Evolutionary conservation across 2,113 vertebrate genomes (phyloP), one percentile per base, ranked within the genome.

Genomic region (Lamprotornis superbus): DNA sequence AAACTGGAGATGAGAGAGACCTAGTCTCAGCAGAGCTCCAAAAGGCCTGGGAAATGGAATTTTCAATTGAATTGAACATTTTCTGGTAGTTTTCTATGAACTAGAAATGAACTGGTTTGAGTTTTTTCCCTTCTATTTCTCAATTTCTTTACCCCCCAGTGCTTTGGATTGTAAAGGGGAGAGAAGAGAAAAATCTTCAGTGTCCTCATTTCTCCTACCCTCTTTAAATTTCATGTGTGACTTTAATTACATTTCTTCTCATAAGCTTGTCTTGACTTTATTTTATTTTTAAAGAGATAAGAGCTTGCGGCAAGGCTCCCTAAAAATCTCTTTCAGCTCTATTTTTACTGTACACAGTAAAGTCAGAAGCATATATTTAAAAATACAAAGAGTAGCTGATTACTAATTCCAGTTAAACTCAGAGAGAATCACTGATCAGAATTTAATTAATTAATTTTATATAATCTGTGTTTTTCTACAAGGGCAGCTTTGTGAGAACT

Each of bases 391-490:
- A 94, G 69, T 23, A 60, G 76, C 67, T 97, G 87, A 95, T 96
- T 89, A 95, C 78, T 96, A 97, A 97, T 93, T 96, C 87, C 64
- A 94, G 91, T 90, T 95, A 96, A 95, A 95, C 86, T 93, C 49
- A 93, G 89, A 87, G 53, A 91, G 92, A 88, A 92, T 87, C 87
- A 87, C 91, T 89, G 64, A 96, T 97, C 83, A 89, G 82, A 95
- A 97, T 87, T 85, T 83, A 17, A 83, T 76, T 94, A 97, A 97
- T 95, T 96, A 96, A 95, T 97, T 97, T 97, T 92, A 97, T 83
- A 94, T 95, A 94, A 96, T 96, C 93, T 94, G 74, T 95, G 73
- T 94, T 94, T 95, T 93, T 89, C 81, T 81, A 74, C 49, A 86
- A 77, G 46, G 83, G 53, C 64, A 86, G 70, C 75, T 91, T 90